Conservation (phyloP, 2,113 vertebrate genomes). For the Nymphicus hollandicus region DNA sequence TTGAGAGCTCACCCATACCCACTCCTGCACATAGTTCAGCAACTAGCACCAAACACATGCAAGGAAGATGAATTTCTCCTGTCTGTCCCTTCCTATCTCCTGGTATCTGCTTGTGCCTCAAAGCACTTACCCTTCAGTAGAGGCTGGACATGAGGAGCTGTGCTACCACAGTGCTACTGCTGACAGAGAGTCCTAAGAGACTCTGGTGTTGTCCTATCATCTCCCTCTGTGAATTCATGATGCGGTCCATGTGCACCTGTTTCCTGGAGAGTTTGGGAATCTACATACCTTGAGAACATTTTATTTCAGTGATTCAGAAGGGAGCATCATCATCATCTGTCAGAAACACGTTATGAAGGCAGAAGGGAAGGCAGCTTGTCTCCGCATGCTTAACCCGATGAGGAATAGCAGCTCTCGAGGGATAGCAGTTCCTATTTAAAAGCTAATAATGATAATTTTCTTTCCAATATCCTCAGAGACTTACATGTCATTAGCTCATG, state of each 20-base stretch:
- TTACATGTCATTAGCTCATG: conserved; percentile 21
- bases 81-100: neutral
- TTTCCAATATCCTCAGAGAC: conserved; percentile 35
- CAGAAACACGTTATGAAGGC: neutral
- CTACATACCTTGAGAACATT: neutral
- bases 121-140: neutral
- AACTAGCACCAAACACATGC: neutral
- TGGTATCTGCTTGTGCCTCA: neutral
- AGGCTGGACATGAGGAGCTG: neutral
- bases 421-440: conserved; percentile 15
- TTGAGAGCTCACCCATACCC: neutral
- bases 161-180: neutral
- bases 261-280: neutral
- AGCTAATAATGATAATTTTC: conserved; percentile 29
- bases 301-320: conserved; percentile 18
- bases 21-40: neutral
- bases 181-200: neutral
- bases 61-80: neutral
- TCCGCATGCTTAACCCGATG: neutral
- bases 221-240: neutral
- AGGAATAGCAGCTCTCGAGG: conserved; percentile 14
- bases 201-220: neutral
- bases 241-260: neutral
- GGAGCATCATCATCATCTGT: conserved; percentile 7
- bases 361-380: conserved; percentile 21